Evolutionary conservation across 2,113 vertebrate genomes (phyloP).

Genomic region (Eonycteris spelaea): DNA sequence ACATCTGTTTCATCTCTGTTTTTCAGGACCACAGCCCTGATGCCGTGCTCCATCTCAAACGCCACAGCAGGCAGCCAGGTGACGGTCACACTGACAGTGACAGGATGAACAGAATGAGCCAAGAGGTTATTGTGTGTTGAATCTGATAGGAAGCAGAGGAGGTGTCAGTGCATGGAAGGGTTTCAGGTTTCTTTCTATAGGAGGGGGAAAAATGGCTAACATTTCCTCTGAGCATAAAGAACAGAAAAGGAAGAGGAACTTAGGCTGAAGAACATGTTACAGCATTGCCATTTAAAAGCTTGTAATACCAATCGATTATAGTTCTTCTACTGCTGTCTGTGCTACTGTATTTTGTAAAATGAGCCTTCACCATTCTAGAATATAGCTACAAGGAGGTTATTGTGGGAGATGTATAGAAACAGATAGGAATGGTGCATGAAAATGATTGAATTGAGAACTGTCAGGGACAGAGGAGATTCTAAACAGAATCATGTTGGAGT

Average conservation of each 20-base stretch:
- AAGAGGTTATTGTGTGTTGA: slow-evolving; percentile 11
- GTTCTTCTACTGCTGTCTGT: not conserved
- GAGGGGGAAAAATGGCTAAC: not conserved
- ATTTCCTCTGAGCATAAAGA: slow-evolving; percentile 50
- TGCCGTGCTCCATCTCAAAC: not conserved
- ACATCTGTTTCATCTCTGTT: slow-evolving; percentile 52
- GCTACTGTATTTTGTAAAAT: not conserved
- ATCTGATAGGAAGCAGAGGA: slow-evolving; percentile 49
- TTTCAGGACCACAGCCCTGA: not conserved
- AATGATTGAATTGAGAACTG: not conserved
- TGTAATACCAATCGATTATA: not conserved
- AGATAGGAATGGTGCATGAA: not conserved
- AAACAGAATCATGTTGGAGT: not conserved
- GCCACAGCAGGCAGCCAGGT: not conserved
- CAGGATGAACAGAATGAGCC: not conserved
- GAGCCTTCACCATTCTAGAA: not conserved
- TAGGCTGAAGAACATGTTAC: not conserved
- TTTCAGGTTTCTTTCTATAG: not conserved
- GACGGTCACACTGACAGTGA: slow-evolving; percentile 40
- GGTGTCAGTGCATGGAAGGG: not conserved
- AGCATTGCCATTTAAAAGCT: not conserved
- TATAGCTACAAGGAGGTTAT: not conserved
- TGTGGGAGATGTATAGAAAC: not conserved
- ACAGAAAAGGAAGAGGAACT: not conserved
- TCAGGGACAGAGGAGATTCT: not conserved